Evolutionary conservation across 2,888 invertebrate species (phyloP).

Genomic region (Drosophila affinis): DNA sequence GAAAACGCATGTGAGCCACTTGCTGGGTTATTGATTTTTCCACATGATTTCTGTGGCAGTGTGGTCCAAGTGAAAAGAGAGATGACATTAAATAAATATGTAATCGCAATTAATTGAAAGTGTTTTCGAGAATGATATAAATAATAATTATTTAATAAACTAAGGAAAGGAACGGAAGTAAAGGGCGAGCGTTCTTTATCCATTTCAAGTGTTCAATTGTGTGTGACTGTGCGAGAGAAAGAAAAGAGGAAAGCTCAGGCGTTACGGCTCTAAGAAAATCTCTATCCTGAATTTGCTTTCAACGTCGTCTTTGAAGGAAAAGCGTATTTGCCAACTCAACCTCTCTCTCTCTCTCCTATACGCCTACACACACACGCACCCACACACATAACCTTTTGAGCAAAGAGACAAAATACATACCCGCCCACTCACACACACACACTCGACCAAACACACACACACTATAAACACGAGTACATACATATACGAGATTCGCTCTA

Average conservation of each 20-base stretch:
- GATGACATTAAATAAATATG: not conserved
- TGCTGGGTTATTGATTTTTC: conserved; percentile 71
- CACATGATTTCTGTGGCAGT: conserved; percentile 55
- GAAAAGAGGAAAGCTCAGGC: conserved; percentile 60
- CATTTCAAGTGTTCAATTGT: conserved; percentile 17
- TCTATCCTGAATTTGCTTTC: conserved; percentile 76
- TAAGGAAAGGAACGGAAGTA: conserved; percentile 4
- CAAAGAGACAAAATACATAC: conserved; percentile 30
- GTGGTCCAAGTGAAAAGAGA: conserved; percentile 34
- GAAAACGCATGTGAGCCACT: conserved; percentile 64
- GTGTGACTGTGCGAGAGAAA: conserved; percentile 29
- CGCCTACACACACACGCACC: conserved; percentile 22
- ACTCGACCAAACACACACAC: conserved; percentile 23
- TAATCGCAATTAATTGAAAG: not conserved
- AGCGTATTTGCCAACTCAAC: conserved; percentile 65
- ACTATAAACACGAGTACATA: conserved; percentile 29
- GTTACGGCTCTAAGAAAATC: conserved; percentile 69
- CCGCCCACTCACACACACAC: conserved; percentile 15
- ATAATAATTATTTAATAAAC: conserved; percentile 11
- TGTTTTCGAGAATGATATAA: not conserved
- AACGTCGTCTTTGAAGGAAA: conserved; percentile 66
- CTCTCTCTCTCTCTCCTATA: conserved; percentile 31
- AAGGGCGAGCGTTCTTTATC: not conserved
- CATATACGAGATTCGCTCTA: conserved; percentile 57
- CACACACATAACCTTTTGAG: conserved; percentile 28